phyloP scores from a whole-genome alignment of 2,888 invertebrate species.

The Spialia ferax region DNA sequence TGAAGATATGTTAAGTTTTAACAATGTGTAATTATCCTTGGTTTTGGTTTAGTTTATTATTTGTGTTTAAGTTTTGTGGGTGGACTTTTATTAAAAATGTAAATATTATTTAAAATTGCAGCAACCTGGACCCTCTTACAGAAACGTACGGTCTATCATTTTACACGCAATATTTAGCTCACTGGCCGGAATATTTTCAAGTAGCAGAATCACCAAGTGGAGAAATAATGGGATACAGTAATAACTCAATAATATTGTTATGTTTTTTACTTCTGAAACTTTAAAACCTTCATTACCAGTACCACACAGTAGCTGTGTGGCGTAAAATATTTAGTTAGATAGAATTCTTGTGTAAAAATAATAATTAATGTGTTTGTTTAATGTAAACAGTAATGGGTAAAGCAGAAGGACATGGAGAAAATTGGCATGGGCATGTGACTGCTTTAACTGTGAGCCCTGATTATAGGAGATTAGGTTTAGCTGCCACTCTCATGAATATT shows the following conservation, averaged over 20 bases:
- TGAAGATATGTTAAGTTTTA: conserved; percentile 97
- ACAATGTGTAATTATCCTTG: conserved; percentile 95
- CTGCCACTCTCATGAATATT: conserved; percentile 96
- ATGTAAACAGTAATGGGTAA: conserved; percentile 97
- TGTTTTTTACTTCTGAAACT: neutral
- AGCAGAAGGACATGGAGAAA: conserved; percentile 97
- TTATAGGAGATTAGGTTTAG: conserved; percentile 96
- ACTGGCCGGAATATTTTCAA: conserved; percentile 99
- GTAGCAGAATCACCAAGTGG: conserved; percentile 98
- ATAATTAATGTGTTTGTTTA: conserved; percentile 6
- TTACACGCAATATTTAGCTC: conserved; percentile 98
- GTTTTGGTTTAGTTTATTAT: no score
- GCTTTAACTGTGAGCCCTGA: conserved; percentile 98
- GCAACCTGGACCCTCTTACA: conserved; percentile 98
- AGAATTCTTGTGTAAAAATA: neutral
- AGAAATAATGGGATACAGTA: conserved; percentile 99
- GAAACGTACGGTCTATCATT: conserved; percentile 98
- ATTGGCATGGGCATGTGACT: conserved; percentile 99
- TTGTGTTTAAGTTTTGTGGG: no score
- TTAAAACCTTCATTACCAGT: neutral
- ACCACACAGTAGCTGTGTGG: no score
- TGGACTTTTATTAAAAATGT: no score
- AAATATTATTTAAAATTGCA: conserved; percentile 71
- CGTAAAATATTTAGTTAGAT: no score
- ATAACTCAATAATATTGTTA: neutral